A percentile compares a stretch with the other conserved stretches of the same genome.
phyloP scores from a whole-genome alignment of 1,140 invertebrate species.

The Cotesia chilonis region DNA sequence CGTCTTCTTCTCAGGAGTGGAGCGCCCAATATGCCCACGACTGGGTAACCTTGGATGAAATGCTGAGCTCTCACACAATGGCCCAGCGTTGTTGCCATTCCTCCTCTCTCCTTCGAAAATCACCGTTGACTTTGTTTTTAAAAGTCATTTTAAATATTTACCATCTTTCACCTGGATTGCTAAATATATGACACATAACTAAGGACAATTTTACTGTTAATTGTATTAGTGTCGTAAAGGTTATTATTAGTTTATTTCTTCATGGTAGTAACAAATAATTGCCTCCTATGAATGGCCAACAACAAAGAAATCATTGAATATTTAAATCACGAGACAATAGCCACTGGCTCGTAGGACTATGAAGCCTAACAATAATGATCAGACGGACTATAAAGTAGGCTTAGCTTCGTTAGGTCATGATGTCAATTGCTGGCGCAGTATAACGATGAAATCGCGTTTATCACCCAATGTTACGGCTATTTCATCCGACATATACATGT shows the following conservation, averaged over 20 bases:
- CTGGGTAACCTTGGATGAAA: conserved; percentile 25
- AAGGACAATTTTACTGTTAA: too few species aligned
- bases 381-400: too few species aligned
- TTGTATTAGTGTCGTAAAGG: too few species aligned
- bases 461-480: too few species aligned
- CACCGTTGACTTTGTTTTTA: neutral
- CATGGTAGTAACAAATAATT: neutral
- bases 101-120: neutral
- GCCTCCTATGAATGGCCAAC: neutral
- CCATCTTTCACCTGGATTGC: too few species aligned
- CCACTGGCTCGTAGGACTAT: neutral
- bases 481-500: too few species aligned
- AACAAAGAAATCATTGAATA: conserved; percentile 7
- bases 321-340: conserved; percentile 5
- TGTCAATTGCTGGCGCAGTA: too few species aligned
- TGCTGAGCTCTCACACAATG: conserved; percentile 15
- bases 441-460: too few species aligned
- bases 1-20: conserved; percentile 7
- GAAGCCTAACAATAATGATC: too few species aligned
- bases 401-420: too few species aligned
- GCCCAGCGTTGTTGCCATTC: neutral
- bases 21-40: conserved; percentile 5
- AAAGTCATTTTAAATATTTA: neutral
- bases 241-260: neutral
- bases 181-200: too few species aligned